Evolutionary conservation across 2,113 vertebrate species (phyloP).

Genomic region (Phocoena sinus): DNA sequence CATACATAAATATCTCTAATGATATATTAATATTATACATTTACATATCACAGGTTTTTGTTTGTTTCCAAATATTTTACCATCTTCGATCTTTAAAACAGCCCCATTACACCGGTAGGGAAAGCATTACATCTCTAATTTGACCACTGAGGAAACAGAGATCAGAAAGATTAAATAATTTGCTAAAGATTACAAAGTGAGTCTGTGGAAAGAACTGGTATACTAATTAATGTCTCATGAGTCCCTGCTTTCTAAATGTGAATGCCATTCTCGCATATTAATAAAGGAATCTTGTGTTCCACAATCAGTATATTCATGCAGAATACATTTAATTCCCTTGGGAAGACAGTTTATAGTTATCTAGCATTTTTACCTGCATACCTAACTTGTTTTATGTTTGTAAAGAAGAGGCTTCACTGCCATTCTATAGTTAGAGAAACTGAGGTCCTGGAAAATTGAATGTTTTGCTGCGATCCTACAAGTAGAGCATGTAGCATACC

Average conservation of each 20-base stretch:
- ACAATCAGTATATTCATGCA: neutral
- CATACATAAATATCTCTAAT: neutral
- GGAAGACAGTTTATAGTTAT: neutral
- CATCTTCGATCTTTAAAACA: neutral
- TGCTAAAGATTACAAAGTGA: neutral
- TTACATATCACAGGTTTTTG: neutral
- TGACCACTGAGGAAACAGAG: neutral
- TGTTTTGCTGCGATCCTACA: neutral
- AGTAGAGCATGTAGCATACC: neutral
- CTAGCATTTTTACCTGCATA: neutral
- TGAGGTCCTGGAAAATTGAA: neutral
- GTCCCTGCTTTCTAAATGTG: constrained; percentile 1
- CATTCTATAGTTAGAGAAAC: neutral
- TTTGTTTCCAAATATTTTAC: constrained; percentile 7
- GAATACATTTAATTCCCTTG: constrained; percentile 21
- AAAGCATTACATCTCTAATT: neutral
- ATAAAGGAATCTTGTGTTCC: neutral
- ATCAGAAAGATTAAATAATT: constrained; percentile 3
- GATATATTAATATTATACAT: neutral
- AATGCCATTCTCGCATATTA: neutral
- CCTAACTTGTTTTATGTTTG: constrained; percentile 5
- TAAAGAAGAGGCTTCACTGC: neutral
- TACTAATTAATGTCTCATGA: constrained; percentile 27
- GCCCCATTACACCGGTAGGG: neutral
- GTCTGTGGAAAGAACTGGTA: neutral